Base-by-base conservation (phyloP, 2,113 vertebrate genomes). In the Hemichromis elongatus region DNA sequence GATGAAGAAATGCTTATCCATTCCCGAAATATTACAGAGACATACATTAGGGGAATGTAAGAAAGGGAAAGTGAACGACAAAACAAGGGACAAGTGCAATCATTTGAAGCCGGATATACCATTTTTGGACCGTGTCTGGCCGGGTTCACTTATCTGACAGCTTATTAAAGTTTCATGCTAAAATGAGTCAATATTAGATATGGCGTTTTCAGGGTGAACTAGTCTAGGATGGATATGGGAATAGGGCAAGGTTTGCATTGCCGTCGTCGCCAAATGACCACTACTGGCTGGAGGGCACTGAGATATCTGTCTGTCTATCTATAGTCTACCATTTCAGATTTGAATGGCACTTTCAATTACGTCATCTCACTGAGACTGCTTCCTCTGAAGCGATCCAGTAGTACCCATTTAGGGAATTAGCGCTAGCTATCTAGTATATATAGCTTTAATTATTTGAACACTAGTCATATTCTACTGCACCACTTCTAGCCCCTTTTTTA, bases 121-220 rank as follows among this genome's bases (percentile, higher is more conserved):
- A 86, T 94, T 91, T 83, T 89, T 88, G 89, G 84, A 87, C 88
- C 78, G 81, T 77, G 82, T 86, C 87, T 92, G 88, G 86, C 88
- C 77, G 55, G 77, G 61, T 77, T 88, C 86, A 83, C 82, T 89
- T 90, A 86, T 57, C 82, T 88, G 92, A 93, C 89, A 89, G 92
- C 93, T 94, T 91, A 95, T 96, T 95, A 95, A 94, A 96, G 83
- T 95, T 95, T 94, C 90, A 94, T 94, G 87, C 88, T 90, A 90
- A 93, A 95, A 95, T 89, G 92, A 94, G 91, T 96, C 94, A 92
- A 94, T 94, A 96, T 96, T 93, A 92, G 92, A 93, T 80, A 84
- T 95, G 94, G 94, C 93, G 94, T 96, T 95, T 95, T 93, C 86
- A 86, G 90, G 88, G 91, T 92, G 89, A 92, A 80, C 57, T 12